A percentile compares a stretch with the other conserved stretches of the same genome.
Evolutionary conservation across 2,797 vertebrate species (phyloP).

Genomic region (Brachymystax lenok): DNA sequence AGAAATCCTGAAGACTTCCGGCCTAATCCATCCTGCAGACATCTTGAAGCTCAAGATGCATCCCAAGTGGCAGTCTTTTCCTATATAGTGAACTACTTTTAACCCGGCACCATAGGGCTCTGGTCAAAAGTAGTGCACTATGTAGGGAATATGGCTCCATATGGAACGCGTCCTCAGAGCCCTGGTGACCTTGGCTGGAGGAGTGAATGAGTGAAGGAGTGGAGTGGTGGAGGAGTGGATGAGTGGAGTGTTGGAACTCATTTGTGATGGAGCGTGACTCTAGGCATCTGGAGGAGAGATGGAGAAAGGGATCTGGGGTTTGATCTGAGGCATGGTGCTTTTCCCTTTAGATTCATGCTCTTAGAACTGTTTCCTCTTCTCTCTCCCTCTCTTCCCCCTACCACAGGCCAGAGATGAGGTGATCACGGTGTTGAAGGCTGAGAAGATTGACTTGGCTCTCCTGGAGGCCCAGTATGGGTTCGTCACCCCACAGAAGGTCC

Average conservation of each 20-base stretch:
- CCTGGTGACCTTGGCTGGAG: no score
- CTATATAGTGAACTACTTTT: no score
- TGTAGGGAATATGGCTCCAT: no score
- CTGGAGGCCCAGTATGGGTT: slow-evolving; percentile 96
- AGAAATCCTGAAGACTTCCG: not conserved
- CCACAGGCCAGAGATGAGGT: slow-evolving; percentile 94
- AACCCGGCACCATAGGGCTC: no score
- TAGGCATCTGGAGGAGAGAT: slow-evolving; percentile 3
- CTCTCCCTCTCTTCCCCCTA: not conserved
- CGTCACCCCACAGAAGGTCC: slow-evolving; percentile 90
- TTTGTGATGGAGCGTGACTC: slow-evolving; percentile 18
- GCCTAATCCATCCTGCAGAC: slow-evolving; percentile 14
- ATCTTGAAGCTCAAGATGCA: no score
- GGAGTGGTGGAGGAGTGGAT: slow-evolving; percentile 3
- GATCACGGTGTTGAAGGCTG: slow-evolving; percentile 92
- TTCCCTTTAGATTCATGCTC: not conserved
- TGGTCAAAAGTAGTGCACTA: no score
- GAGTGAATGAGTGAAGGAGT: no score
- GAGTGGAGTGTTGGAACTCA: not conserved
- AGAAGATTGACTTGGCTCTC: slow-evolving; percentile 93
- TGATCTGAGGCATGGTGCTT: no score
- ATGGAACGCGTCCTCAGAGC: not conserved
- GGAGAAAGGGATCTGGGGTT: not conserved
- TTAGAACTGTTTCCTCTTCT: not conserved
- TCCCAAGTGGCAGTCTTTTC: no score